These are phyloP conservation scores for Microtus montanus DNA, from an alignment of 2,113 vertebrate genomes.

Conservation along the genomic window DNA sequence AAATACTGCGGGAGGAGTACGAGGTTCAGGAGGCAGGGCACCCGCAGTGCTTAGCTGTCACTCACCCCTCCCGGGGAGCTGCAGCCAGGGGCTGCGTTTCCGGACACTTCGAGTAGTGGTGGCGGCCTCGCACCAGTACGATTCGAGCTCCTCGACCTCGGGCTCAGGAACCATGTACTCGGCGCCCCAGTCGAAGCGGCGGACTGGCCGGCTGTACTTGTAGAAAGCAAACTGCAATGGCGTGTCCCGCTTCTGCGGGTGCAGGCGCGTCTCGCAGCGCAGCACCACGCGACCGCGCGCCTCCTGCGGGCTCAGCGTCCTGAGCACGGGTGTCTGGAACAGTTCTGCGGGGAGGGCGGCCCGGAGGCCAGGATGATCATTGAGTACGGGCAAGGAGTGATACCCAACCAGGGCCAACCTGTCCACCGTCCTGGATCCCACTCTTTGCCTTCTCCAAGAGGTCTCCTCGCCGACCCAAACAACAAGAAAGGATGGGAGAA, in stretches of 20 bases:
- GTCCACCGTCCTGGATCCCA: background rate
- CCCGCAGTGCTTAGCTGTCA: background rate
- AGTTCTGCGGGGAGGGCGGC: constrained; percentile 60
- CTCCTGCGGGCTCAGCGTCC: background rate
- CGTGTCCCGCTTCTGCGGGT: constrained; percentile 69
- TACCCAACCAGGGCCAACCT: background rate
- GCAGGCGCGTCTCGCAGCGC: constrained; percentile 74
- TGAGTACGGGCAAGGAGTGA: background rate
- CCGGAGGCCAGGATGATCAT: background rate
- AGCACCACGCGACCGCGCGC: constrained; percentile 46
- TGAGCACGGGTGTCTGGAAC: constrained; percentile 67
- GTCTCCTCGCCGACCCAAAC: background rate
- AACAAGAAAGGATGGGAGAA: background rate
- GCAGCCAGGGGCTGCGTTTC: constrained; percentile 75
- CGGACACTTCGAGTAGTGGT: constrained; percentile 73
- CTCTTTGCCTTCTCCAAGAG: background rate
- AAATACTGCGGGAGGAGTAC: rapidly evolving
- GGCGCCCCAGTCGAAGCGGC: constrained; percentile 70
- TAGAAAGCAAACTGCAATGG: constrained; percentile 79
- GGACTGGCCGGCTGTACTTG: constrained; percentile 70
- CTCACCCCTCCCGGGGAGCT: constrained; percentile 52
- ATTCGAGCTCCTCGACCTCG: constrained; percentile 65
- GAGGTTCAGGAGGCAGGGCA: background rate
- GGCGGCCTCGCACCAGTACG: constrained; percentile 75
- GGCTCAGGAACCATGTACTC: constrained; percentile 58